Percentiles rank a stretch among this genome's conserved stretches.
Conservation (phyloP, 2,113 vertebrate species). For the Podocnemis expansa region DNA sequence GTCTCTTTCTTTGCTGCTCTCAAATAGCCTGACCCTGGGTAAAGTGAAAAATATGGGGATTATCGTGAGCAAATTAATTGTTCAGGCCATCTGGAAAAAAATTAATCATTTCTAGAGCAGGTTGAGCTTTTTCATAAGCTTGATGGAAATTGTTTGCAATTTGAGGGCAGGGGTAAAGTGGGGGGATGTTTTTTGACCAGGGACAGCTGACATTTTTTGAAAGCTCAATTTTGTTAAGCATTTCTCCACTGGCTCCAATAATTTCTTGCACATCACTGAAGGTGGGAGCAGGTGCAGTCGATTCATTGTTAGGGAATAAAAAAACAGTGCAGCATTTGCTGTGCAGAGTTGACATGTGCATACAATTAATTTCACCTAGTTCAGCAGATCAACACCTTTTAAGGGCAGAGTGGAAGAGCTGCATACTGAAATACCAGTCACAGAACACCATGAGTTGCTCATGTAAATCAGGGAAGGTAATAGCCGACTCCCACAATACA, state of each 20-base stretch:
- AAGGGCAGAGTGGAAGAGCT: neutral
- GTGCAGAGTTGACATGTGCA: neutral
- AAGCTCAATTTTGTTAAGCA: constrained; percentile 1
- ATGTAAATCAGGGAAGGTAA: constrained; percentile 16
- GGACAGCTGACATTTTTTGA: neutral
- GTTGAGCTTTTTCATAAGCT: neutral
- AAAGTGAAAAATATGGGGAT: neutral
- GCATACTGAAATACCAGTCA: constrained; percentile 17
- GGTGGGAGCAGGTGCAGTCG: neutral
- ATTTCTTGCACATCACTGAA: constrained; percentile 22
- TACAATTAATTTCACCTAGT: constrained; percentile 3
- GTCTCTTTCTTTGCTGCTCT: neutral
- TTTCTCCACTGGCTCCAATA: neutral
- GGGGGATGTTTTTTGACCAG: neutral
- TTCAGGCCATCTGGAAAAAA: neutral
- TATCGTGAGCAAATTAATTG: neutral
- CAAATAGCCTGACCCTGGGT: accelerated
- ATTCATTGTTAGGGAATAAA: constrained; percentile 27
- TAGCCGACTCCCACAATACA: neutral
- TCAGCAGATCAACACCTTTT: constrained; percentile 10
- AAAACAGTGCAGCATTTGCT: neutral
- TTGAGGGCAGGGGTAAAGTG: neutral
- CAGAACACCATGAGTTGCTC: constrained; percentile 1
- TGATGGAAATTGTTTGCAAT: neutral
- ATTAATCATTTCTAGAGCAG: neutral